These are phyloP conservation scores for Drosophila neocordata DNA, from an alignment of 1,140 invertebrate genomes.

Conservation along the genomic window DNA sequence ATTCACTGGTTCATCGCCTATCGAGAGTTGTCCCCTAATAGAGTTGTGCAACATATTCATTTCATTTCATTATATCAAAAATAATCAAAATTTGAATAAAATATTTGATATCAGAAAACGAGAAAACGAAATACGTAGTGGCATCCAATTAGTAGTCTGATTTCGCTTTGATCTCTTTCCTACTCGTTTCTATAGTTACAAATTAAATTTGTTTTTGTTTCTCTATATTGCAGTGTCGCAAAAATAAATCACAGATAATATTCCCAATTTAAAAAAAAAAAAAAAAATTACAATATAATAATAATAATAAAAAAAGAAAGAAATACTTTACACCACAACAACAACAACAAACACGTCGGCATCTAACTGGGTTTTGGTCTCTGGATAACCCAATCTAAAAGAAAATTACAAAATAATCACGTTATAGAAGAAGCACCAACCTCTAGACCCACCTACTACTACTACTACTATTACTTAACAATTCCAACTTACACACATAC, in stretches of 20 bases:
- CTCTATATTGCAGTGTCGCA: conserved; percentile 80
- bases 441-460: conserved; percentile 29
- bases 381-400: conserved; percentile 27
- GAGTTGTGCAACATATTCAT: too few relatives aligned
- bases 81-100: too few relatives aligned
- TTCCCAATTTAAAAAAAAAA: conserved; percentile 18
- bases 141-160: conserved; percentile 5
- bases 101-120: too few relatives aligned
- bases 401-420: conserved; percentile 23
- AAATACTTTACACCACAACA: conserved; percentile 42
- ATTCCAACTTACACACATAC: conserved; percentile 19
- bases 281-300: not conserved
- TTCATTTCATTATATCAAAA: too few relatives aligned
- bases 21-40: too few relatives aligned
- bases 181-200: conserved; percentile 19
- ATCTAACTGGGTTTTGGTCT: conserved; percentile 41
- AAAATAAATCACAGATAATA: conserved; percentile 70
- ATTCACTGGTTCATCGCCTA: too few relatives aligned
- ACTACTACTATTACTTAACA: conserved; percentile 46
- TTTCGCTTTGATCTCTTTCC: not conserved
- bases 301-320: conserved; percentile 17
- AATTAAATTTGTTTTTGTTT: conserved; percentile 69
- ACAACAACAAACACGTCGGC: conserved; percentile 38
- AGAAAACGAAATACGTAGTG: not conserved
- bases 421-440: conserved; percentile 35